Conservation (phyloP, 2,113 vertebrate genomes). For the Neogale vison region DNA sequence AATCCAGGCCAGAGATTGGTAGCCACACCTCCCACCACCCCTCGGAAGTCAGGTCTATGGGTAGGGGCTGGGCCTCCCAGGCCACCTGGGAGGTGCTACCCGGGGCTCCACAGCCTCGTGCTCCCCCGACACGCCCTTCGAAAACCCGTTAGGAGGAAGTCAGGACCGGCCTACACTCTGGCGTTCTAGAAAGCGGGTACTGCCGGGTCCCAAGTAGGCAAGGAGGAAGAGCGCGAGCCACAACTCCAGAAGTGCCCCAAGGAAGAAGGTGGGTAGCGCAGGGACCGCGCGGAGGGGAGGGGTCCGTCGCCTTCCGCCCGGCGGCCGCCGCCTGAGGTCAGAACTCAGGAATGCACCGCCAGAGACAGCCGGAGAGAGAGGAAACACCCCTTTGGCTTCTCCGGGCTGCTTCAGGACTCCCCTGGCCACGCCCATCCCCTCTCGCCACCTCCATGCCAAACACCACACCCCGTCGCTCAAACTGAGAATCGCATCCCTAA, state of each 20-base stretch:
- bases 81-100: neutral
- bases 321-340: constrained; percentile 7
- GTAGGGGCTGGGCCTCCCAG: too few relatives aligned
- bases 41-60: neutral
- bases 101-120: neutral
- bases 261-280: neutral
- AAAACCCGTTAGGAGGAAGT: neutral
- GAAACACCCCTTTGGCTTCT: neutral
- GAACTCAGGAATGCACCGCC: constrained; percentile 48
- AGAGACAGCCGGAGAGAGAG: neutral
- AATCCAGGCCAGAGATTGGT: too few relatives aligned
- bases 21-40: neutral
- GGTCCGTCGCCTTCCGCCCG: neutral
- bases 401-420: rapidly evolving
- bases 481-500: neutral
- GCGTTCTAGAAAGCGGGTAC: neutral
- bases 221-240: neutral
- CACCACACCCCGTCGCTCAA: neutral
- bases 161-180: neutral
- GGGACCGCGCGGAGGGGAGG: too few relatives aligned
- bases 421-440: neutral
- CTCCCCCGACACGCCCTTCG: too few relatives aligned
- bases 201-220: neutral
- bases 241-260: neutral
- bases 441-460: neutral